A percentile compares a stretch with the other conserved stretches of the same genome.
phyloP scores from a whole-genome alignment of 2,888 invertebrate genomes.

The Drosophila picticornis region DNA sequence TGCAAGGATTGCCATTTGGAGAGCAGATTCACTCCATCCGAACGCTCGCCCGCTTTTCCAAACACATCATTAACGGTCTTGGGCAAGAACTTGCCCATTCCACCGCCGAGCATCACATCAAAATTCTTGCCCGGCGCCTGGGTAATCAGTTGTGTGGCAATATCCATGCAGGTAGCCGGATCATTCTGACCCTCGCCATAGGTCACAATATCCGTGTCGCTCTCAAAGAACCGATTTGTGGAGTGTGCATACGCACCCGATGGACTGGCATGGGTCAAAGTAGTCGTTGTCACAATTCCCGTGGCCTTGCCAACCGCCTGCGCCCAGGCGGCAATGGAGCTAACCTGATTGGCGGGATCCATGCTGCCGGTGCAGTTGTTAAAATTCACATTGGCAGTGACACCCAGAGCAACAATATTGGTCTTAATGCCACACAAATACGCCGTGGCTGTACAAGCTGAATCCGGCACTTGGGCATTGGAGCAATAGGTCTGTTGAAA shows the following conservation, averaged over 20 bases:
- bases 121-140: slow-evolving; percentile 89
- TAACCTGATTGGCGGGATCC: slow-evolving; percentile 87
- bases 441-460: slow-evolving; percentile 67
- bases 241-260: slow-evolving; percentile 90
- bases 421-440: slow-evolving; percentile 69
- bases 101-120: slow-evolving; percentile 87
- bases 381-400: slow-evolving; percentile 88
- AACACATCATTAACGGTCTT: slow-evolving; percentile 85
- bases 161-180: slow-evolving; percentile 88
- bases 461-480: slow-evolving; percentile 68
- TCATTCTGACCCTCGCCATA: slow-evolving; percentile 80
- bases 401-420: slow-evolving; percentile 88
- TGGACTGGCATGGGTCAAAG: slow-evolving; percentile 92
- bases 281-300: slow-evolving; percentile 90
- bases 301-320: slow-evolving; percentile 88
- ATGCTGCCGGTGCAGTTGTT: slow-evolving; percentile 88
- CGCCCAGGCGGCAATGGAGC: slow-evolving; percentile 90
- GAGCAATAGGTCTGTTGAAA: slow-evolving; percentile 56
- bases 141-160: slow-evolving; percentile 89
- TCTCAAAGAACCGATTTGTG: slow-evolving; percentile 90
- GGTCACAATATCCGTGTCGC: slow-evolving; percentile 87
- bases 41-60: slow-evolving; percentile 86
- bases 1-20: slow-evolving; percentile 87
- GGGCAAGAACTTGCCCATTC: slow-evolving; percentile 77
- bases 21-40: slow-evolving; percentile 89